Evolutionary conservation across 2,888 invertebrate species (phyloP), one percentile per base, ranked within the genome.

Genomic region (Phyto melanocephala): DNA sequence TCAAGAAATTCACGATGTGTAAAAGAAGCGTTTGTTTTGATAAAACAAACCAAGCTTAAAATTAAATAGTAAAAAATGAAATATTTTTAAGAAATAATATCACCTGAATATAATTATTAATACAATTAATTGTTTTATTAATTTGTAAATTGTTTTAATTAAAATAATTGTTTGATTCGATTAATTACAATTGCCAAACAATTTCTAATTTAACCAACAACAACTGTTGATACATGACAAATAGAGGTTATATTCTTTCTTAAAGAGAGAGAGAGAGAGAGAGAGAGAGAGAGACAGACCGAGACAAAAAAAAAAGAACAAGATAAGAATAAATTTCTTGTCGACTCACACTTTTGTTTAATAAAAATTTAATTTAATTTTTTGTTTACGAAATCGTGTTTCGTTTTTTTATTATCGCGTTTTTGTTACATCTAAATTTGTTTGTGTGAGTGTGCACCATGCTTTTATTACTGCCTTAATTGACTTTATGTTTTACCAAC

Each of bases 401-500:
- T 50, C n/a, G 8, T 17, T 7, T 28, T 63, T 63, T 42, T 28
- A 1, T 45, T 62, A 5, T 24, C 1, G 0, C 35, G 13, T 28
- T 13, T 17, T 20, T n/a, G n/a, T n/a, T 22, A 17, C n/a, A 28
- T 63, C 28, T 13, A n/a, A 11, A 17, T 15, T 45, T 45, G 35
- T 35, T 56, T 33, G n/a, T 50, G n/a, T 28, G 10, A 35, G 35
- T 13, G 17, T 56, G 20, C 20, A 33, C 40, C 50, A 72, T 15
- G 37, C 62, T 62, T 52, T 72, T 28, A 72, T 56, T 56, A 28
- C 35, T 45, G 22, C 37, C 58, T 45, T 75, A 75, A 75, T 75
- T 75, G 65, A 65, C 35, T 75, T 65, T 15, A 65, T 65, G 17
- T n/a, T 52, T 65, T 42, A 56, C 35, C 47, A 65, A 17, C 47